These are phyloP conservation scores for Benitochromis conjunctus DNA, from an alignment of 2,113 vertebrate genomes.

Conservation along the genomic window DNA sequence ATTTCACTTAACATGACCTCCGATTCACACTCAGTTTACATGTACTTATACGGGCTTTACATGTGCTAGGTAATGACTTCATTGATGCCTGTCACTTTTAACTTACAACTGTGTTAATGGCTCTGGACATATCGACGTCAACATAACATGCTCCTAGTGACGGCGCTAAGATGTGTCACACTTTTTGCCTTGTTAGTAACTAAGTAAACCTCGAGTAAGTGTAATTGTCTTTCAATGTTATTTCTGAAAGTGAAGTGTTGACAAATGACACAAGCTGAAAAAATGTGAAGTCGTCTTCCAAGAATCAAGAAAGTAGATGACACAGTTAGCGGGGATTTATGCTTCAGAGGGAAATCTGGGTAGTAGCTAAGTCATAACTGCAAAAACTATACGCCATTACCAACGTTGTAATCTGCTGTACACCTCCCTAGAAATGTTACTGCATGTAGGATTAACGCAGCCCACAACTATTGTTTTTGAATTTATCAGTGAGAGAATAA, in stretches of 20 bases:
- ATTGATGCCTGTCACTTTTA: not conserved
- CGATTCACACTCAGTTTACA: not conserved
- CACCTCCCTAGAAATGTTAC: not conserved
- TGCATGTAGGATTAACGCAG: not conserved
- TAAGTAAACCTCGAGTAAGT: not conserved
- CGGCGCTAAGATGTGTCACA: not conserved
- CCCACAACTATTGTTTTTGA: not conserved
- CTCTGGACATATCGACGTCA: not conserved
- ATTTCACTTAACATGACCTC: not conserved
- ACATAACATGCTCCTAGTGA: not conserved
- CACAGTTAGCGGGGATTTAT: no score
- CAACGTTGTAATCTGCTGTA: not conserved
- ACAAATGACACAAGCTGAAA: not conserved
- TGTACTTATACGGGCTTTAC: not conserved
- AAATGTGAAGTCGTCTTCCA: not conserved
- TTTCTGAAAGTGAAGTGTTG: not conserved
- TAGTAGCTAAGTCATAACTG: no score
- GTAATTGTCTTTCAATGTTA: not conserved
- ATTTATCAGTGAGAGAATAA: no score
- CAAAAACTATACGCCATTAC: no score
- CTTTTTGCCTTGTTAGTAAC: not conserved
- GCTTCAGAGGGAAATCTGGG: no score
- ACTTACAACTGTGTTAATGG: not conserved
- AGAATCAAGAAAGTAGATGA: not conserved
- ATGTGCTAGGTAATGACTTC: not conserved